Conservation (phyloP, 2,888 invertebrate genomes). For the Plebejus melissa region DNA sequence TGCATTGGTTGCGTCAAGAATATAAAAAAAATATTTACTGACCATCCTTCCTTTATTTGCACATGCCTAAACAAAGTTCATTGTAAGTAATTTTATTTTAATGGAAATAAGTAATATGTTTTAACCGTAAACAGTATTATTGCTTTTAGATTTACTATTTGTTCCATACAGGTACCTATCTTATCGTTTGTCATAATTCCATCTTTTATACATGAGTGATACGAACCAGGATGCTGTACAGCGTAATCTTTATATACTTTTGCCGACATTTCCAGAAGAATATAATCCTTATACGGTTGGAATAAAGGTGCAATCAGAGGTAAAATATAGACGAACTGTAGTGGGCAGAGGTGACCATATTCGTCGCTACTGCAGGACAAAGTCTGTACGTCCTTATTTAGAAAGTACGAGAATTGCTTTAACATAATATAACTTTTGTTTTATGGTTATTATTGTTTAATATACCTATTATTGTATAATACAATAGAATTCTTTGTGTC, state of each 20-base stretch:
- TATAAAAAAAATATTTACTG: too few species aligned
- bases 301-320: not conserved
- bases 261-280: not conserved
- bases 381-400: constrained; percentile 16
- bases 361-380: constrained; percentile 11
- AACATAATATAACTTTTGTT: not conserved
- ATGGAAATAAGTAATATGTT: too few species aligned
- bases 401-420: constrained; percentile 17
- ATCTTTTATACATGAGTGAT: not conserved
- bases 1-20: too few species aligned
- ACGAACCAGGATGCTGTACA: constrained; percentile 15
- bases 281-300: not conserved
- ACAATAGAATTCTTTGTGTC: not conserved
- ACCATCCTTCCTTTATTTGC: too few species aligned
- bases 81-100: too few species aligned
- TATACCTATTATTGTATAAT: not conserved
- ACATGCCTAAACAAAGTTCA: too few species aligned
- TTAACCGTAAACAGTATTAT: not conserved
- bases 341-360: constrained; percentile 11
- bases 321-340: not conserved
- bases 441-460: constrained; percentile 6
- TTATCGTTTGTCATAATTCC: constrained; percentile 6
- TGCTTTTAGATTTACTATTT: not conserved
- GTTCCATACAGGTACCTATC: not conserved
- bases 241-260: not conserved